phyloP scores from a whole-genome alignment of 2,113 vertebrate species.

The Cyprinodon tularosa region DNA sequence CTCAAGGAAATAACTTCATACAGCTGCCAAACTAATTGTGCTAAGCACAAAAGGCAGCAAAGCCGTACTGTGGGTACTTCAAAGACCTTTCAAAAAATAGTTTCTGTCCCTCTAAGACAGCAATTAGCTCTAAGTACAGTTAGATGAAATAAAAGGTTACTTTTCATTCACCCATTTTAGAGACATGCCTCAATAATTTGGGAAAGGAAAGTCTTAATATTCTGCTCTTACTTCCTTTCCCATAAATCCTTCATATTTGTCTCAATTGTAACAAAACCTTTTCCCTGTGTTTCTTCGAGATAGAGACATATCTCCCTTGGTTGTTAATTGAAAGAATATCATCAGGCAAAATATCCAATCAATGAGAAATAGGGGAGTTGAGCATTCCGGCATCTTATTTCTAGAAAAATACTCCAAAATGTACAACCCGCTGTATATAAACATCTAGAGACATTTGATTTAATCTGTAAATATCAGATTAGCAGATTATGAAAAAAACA shows the following conservation, averaged over 20 bases:
- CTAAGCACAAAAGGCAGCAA: constrained; percentile 62
- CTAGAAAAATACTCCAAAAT: too few relatives aligned
- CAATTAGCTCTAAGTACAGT: constrained; percentile 64
- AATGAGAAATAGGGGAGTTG: neutral
- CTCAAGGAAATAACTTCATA: constrained; percentile 49
- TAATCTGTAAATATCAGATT: too few relatives aligned
- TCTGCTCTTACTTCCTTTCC: constrained; percentile 16
- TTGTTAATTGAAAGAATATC: neutral
- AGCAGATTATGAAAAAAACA: too few relatives aligned
- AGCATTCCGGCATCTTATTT: too few relatives aligned
- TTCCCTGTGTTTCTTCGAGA: neutral
- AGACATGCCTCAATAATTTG: constrained; percentile 23
- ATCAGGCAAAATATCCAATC: neutral
- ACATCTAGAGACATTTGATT: too few relatives aligned
- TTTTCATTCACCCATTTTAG: constrained; percentile 36
- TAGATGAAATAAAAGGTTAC: constrained; percentile 60
- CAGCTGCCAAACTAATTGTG: constrained; percentile 68
- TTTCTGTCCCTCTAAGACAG: constrained; percentile 65
- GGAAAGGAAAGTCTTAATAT: constrained; percentile 31
- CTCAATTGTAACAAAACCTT: constrained; percentile 15
- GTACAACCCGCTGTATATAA: too few relatives aligned
- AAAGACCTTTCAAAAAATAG: constrained; percentile 69
- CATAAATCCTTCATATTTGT: neutral
- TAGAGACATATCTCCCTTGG: neutral
- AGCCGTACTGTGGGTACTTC: constrained; percentile 61